Evolutionary conservation across 2,888 invertebrate species (phyloP).

Genomic region (Mythimna impura): DNA sequence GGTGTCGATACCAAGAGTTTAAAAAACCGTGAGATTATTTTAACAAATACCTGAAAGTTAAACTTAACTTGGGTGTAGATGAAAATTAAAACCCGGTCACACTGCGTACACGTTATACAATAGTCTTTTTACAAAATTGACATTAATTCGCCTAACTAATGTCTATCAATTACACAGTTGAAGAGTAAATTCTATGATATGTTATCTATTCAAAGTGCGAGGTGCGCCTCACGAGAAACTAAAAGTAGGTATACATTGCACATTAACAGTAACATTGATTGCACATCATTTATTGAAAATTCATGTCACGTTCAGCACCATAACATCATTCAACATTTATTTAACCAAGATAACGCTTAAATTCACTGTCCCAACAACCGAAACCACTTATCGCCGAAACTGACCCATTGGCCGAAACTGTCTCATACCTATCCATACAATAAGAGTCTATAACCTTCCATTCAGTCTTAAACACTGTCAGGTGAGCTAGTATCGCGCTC

Average conservation of each 20-base stretch:
- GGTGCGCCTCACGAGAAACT: slow-evolving; percentile 46
- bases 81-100: slow-evolving; percentile 2
- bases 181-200: slow-evolving; percentile 81
- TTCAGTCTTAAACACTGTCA: slow-evolving; percentile 82
- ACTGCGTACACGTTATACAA: slow-evolving; percentile 13
- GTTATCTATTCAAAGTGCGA: slow-evolving; percentile 80
- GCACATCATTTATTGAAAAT: slow-evolving; percentile 52
- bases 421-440: slow-evolving; percentile 40
- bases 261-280: slow-evolving; percentile 62
- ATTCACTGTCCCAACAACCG: slow-evolving; percentile 31
- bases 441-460: slow-evolving; percentile 49
- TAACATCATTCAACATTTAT: slow-evolving; percentile 40
- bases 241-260: slow-evolving; percentile 66
- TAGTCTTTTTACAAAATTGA: slow-evolving; percentile 65
- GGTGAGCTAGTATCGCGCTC: slow-evolving; percentile 85
- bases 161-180: slow-evolving; percentile 59
- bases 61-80: background rate
- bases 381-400: slow-evolving; percentile 35
- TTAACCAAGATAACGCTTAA: slow-evolving; percentile 10
- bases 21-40: slow-evolving; percentile 8
- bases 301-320: slow-evolving; percentile 62
- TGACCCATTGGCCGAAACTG: slow-evolving; percentile 15
- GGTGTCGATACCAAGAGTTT: slow-evolving; percentile 19
- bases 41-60: background rate
- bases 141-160: slow-evolving; percentile 71